Base-by-base conservation (phyloP, 2,797 vertebrate genomes). In the Gymnoscopelus braueri region DNA sequence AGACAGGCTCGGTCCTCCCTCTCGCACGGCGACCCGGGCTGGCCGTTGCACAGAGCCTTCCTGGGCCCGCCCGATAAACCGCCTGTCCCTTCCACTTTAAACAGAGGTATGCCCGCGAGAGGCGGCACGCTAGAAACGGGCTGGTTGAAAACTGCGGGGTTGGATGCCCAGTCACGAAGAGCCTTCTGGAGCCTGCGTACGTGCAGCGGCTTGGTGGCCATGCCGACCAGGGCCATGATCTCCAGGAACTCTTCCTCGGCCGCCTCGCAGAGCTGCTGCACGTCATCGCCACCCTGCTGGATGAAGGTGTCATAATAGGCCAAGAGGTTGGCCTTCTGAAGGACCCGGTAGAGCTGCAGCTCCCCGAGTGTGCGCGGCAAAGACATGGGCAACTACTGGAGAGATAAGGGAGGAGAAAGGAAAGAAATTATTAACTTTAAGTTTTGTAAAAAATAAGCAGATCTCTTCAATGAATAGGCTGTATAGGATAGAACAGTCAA, bases 231-330 rank as follows among this genome's bases (percentile, higher is more conserved):
- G 5, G 97, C 97, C 98, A 99, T 99, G 90, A 99, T 99, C 94
- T 99, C 98, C 84, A 99, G 91, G 77, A 99, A 99, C 88, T 99
- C 98, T 81, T 98, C 97, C 91, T 99, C 97, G 0, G 96, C 96
- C 0, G 97, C 97, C 91, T 99, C 98, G 0, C 97, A 98, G 74
- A 99, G 95, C 89, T 99, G 98, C 88, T 98, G 97, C 77, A 99
- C 97, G 7, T 99, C 97, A 56, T 99, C 97, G 14, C 98, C 98
- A 15, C 98, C 98, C 92, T 99, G 97, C 94, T 99, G 97, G 94
- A 99, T 98, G 93, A 99, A 99, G 86, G 97, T 98, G 92, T 98
- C 96, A 44, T 99, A 99, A 93, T 99, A 99, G 87, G 95, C 95
- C 84, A 99, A 93, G 82, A 99, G 94, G 86, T 99, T 98, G 92